phyloP scores from a whole-genome alignment of 2,113 vertebrate species.

The Mormoops blainvillei region DNA sequence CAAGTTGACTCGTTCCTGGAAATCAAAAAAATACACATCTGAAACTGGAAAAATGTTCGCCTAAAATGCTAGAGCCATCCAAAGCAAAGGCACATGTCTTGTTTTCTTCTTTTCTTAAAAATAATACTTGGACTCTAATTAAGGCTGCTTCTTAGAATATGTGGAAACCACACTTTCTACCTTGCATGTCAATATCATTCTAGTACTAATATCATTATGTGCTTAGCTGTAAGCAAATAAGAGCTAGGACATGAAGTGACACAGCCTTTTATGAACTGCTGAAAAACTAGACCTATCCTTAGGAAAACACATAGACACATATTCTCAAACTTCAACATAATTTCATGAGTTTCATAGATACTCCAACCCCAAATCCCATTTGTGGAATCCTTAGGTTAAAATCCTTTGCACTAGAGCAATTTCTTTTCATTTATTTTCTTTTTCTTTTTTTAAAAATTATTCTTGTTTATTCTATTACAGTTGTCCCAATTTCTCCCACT shows the following conservation, averaged over 20 bases:
- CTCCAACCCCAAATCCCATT: background rate
- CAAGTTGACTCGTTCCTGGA: background rate
- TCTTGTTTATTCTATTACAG: no score
- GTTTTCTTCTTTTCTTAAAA: background rate
- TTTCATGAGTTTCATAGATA: background rate
- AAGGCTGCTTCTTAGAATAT: background rate
- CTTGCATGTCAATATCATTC: background rate
- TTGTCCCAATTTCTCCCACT: no score
- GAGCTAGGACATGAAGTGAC: background rate
- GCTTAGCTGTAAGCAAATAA: background rate
- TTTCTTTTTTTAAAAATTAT: no score
- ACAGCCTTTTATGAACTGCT: background rate
- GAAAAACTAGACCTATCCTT: background rate
- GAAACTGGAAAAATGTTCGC: slow-evolving; percentile 6
- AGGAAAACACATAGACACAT: background rate
- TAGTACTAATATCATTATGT: background rate
- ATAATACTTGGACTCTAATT: background rate
- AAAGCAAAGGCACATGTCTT: background rate
- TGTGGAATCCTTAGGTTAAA: background rate
- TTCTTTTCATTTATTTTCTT: no score
- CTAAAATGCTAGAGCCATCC: background rate
- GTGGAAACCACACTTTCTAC: background rate
- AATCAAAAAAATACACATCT: background rate
- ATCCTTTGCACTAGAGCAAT: background rate
- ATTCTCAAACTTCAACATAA: background rate